Conservation (phyloP, 2,888 invertebrate species). For the Drosophila rubida region DNA sequence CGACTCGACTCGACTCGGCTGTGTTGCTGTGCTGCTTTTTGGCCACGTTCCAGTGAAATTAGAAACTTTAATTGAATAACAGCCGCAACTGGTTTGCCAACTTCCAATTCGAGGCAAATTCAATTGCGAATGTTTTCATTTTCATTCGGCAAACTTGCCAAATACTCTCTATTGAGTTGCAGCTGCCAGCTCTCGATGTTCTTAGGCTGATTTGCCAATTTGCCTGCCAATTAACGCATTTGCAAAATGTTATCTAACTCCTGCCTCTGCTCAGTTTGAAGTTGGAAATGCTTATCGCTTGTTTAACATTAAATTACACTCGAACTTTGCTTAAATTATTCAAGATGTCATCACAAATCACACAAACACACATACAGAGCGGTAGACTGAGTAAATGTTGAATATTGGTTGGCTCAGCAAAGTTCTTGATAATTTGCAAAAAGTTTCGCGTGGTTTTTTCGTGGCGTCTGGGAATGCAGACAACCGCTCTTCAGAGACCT, state of each 20-base stretch:
- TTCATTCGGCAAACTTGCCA: conserved; percentile 9
- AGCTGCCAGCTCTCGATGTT: neutral
- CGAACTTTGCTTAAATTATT: conserved; percentile 9
- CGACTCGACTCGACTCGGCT: conserved; percentile 1
- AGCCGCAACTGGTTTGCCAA: conserved; percentile 31
- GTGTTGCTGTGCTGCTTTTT: neutral
- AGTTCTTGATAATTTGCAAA: conserved; percentile 40
- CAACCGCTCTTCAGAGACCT: conserved; percentile 12
- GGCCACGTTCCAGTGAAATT: conserved; percentile 18
- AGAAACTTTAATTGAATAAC: conserved; percentile 47
- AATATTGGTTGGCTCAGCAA: conserved; percentile 19
- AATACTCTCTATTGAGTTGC: conserved; percentile 2
- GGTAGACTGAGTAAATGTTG: conserved; percentile 1
- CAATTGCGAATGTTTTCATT: conserved; percentile 43
- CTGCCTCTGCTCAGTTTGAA: no score
- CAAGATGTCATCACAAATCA: neutral
- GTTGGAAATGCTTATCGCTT: neutral
- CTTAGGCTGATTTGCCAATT: conserved; percentile 2
- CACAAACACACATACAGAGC: neutral
- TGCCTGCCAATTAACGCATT: conserved; percentile 1
- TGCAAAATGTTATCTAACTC: no score
- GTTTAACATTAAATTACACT: conserved; percentile 3
- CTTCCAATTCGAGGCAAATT: conserved; percentile 26
- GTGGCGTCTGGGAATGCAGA: conserved; percentile 60
- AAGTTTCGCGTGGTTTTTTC: conserved; percentile 52